Evolutionary conservation across 2,888 invertebrate genomes (phyloP), one percentile per base, ranked within the genome.

Genomic region (Eilema depressum): DNA sequence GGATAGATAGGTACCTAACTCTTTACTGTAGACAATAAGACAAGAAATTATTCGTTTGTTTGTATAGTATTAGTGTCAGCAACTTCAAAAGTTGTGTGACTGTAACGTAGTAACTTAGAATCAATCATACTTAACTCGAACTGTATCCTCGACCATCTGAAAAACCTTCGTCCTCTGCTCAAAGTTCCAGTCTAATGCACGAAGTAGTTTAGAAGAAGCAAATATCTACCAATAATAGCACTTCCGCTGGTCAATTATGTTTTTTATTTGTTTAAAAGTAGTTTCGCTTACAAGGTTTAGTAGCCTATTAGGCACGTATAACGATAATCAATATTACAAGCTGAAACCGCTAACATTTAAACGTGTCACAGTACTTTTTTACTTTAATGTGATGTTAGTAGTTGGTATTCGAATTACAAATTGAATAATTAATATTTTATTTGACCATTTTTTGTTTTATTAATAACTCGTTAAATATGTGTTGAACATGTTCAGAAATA

Each of bases 161-260:
- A 56, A 80, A 76, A 73, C 41, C 65, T 14, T 64, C 70, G 82
- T 82, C 80, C 79, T 82, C 73, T 47, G 23, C 30, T 23, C 33
- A 56, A 53, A 74, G 82, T 82, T 82, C 80, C 80, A 82, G 73
- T 82, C 77, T 73, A 75, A 74, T 79, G 82, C 64, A 7, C 73
- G 71, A 80, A 74, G 47, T 77, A 64, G 77, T 70, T 70, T 70
- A 69, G 76, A 75, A 66, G 73, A 89, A 85, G 84, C 84, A 86
- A 90, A 88, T 87, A 87, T 90, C 90, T 85, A 85, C 79, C 85
- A 88, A 86, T 88, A 89, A 88, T 53, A 53, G n/a, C 8, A 85
- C 91, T 92, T 93, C 93, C 93, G 92, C 87, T 84, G 88, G 88
- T 86, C 93, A 93, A 93, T 93, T 93, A 93, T 82, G 86, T 90